These are phyloP conservation scores for Chelidonichthys spinosus DNA, from an alignment of 2,797 vertebrate genomes.

Conservation along the genomic window DNA sequence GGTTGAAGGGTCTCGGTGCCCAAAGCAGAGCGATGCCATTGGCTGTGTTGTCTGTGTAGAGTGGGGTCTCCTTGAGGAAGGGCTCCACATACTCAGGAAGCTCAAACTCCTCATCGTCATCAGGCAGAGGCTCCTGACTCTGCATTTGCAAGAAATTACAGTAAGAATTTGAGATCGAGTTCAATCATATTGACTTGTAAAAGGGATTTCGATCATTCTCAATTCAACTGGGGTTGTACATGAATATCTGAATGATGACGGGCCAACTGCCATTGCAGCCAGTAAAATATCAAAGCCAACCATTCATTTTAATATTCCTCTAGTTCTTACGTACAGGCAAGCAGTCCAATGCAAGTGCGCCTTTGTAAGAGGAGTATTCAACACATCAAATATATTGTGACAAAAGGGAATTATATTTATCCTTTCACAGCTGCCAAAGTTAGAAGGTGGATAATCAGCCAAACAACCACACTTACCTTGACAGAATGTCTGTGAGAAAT, in stretches of 20 bases:
- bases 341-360: constrained; percentile 72
- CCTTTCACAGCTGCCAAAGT: neutral
- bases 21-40: constrained; percentile 98
- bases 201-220: neutral
- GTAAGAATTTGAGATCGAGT: neutral
- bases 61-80: constrained; percentile 96
- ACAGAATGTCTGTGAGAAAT: constrained; percentile 99
- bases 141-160: constrained; percentile 49
- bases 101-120: constrained; percentile 99
- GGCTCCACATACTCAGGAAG: constrained; percentile 97
- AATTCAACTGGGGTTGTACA: neutral
- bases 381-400: neutral
- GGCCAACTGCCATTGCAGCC: constrained; percentile 42
- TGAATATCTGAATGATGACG: constrained; percentile 52
- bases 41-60: constrained; percentile 98
- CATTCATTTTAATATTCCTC: constrained; percentile 54
- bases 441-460: neutral
- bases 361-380: constrained; percentile 65
- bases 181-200: neutral
- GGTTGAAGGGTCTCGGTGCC: constrained; percentile 97
- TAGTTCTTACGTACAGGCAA: constrained; percentile 66
- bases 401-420: rapidly evolving
- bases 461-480: constrained; percentile 85
- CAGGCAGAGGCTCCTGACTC: constrained; percentile 97
- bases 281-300: constrained; percentile 25